Percentiles rank a stretch among this genome's conserved stretches.
Evolutionary conservation across 2,888 invertebrate genomes (phyloP).

Genomic region (Aricia artaxerxes): DNA sequence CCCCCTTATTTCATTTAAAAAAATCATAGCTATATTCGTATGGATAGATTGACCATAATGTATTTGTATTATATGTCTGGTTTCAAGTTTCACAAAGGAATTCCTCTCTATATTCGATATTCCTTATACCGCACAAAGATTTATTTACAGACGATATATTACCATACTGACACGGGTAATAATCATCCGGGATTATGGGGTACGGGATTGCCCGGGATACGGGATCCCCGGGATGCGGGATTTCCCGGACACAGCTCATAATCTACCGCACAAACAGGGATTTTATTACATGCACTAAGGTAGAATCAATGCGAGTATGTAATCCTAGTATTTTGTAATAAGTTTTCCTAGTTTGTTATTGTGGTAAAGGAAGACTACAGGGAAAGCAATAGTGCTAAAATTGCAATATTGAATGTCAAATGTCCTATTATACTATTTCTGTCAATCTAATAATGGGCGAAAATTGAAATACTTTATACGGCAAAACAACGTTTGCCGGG

Average conservation of each 20-base stretch:
- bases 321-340: not conserved
- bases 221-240: not conserved
- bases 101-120: not conserved
- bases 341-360: not conserved
- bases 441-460: too few relatives aligned
- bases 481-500: too few relatives aligned
- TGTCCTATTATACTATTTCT: too few relatives aligned
- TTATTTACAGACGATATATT: slow-evolving; percentile 6
- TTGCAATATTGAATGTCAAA: too few relatives aligned
- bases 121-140: not conserved
- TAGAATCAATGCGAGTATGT: not conserved
- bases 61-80: too few relatives aligned
- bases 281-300: not conserved
- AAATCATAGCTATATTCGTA: too few relatives aligned
- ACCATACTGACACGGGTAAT: not conserved
- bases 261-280: slow-evolving; percentile 2
- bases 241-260: slow-evolving; percentile 4
- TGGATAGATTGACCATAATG: too few relatives aligned
- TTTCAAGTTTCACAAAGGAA: not conserved
- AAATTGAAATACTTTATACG: too few relatives aligned
- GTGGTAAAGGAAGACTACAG: not conserved
- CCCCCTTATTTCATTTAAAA: too few relatives aligned
- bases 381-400: too few relatives aligned
- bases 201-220: not conserved
- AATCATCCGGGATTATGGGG: not conserved